phyloP scores from a whole-genome alignment of 2,113 vertebrate genomes.

The Oncorhynchus clarkii region DNA sequence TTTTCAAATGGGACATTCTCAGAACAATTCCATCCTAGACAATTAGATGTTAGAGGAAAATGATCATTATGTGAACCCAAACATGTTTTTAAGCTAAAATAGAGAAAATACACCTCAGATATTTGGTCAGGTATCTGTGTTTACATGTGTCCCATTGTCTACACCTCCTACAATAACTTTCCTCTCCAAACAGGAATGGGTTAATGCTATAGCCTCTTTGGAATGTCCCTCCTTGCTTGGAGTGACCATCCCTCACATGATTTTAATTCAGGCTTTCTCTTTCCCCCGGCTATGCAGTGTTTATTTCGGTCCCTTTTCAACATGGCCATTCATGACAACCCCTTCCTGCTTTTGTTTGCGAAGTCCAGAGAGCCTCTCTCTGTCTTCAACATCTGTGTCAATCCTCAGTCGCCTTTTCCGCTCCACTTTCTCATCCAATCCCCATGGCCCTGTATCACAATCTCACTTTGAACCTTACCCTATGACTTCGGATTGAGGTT shows the following conservation, averaged over 20 bases:
- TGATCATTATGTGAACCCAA: too few relatives aligned
- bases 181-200: too few relatives aligned
- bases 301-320: conserved; percentile 1
- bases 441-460: background rate
- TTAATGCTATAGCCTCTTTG: background rate
- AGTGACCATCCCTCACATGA: background rate
- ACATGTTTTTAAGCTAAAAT: too few relatives aligned
- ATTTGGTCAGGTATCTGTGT: background rate
- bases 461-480: background rate
- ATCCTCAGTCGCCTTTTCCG: conserved; percentile 41
- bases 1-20: background rate
- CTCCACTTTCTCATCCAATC: conserved; percentile 15
- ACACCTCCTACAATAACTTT: too few relatives aligned
- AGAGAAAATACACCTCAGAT: too few relatives aligned
- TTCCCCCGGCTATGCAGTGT: background rate
- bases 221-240: background rate
- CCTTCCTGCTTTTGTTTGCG: conserved; percentile 68
- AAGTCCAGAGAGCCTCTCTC: conserved; percentile 42
- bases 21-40: too few relatives aligned
- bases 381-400: conserved; percentile 34
- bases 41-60: too few relatives aligned
- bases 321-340: background rate
- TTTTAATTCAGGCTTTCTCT: background rate
- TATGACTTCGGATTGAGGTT: background rate
- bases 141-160: background rate